A percentile compares a stretch with the other conserved stretches of the same genome.
phyloP scores from a whole-genome alignment of 2,797 vertebrate genomes.

The Phyllotis vaccarum region DNA sequence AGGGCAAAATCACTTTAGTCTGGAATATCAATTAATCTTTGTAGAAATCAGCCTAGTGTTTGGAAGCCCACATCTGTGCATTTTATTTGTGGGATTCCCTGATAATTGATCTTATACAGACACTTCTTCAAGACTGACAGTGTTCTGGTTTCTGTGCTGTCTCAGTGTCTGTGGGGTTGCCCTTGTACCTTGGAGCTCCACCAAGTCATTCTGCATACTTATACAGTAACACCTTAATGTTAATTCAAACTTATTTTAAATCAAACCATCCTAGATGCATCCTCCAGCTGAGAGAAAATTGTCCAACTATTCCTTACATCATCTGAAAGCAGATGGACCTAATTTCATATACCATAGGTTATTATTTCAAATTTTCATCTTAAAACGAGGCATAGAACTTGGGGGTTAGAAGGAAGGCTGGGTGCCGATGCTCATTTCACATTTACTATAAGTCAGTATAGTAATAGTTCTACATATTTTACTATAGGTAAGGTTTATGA shows the following conservation, averaged over 20 bases:
- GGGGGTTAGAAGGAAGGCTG: background rate
- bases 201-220: background rate
- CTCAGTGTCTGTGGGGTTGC: background rate
- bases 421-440: background rate
- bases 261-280: background rate
- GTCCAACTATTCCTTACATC: background rate
- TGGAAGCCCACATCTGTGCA: background rate
- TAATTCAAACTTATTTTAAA: background rate
- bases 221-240: background rate
- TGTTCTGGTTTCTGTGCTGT: background rate
- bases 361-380: background rate
- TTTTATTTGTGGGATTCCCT: background rate
- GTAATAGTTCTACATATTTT: background rate
- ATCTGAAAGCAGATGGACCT: conserved; percentile 11
- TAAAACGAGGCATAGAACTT: conserved; percentile 59
- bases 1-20: background rate
- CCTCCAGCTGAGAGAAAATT: background rate
- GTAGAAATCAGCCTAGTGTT: background rate
- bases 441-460: background rate
- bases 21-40: background rate
- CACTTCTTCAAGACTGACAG: background rate
- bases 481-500: background rate
- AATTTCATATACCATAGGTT: conserved; percentile 12
- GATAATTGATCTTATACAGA: background rate
- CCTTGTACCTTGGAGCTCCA: background rate